These are phyloP conservation scores for Trichoplusia ni DNA, from an alignment of 1,140 invertebrate species.

Conservation along the genomic window DNA sequence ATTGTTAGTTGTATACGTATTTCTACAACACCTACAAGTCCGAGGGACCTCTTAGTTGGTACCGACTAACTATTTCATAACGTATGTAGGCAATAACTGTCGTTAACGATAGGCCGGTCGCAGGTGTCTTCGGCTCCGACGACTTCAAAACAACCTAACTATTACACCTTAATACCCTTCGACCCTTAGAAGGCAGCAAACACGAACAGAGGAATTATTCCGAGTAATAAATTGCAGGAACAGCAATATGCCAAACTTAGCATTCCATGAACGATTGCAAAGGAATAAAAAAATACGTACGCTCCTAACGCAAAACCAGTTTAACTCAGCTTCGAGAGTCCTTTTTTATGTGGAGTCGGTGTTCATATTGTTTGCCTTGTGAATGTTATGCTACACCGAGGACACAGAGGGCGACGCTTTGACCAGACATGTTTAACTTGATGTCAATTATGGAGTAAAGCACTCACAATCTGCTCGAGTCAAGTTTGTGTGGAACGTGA, in stretches of 20 bases:
- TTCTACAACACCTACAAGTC: no score
- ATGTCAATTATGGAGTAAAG: no score
- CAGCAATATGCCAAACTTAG: background rate
- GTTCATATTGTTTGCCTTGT: background rate
- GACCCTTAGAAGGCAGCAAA: no score
- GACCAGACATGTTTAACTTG: no score
- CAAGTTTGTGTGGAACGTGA: no score
- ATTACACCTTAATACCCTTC: background rate
- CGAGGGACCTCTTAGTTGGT: no score
- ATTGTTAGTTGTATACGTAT: no score
- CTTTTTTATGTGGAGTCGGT: background rate
- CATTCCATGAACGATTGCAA: background rate
- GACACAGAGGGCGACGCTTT: no score
- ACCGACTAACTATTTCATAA: slow-evolving; percentile 5
- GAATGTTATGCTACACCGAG: no score
- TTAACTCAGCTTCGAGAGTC: background rate
- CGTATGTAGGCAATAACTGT: background rate
- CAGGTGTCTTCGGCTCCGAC: background rate
- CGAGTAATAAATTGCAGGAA: no score
- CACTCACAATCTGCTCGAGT: no score
- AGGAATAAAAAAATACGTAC: background rate
- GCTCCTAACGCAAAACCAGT: slow-evolving; percentile 2
- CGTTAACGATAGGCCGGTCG: background rate
- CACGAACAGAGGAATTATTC: no score
- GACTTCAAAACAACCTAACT: background rate